Conservation (phyloP, 2,113 vertebrate species). For the Conger conger region DNA sequence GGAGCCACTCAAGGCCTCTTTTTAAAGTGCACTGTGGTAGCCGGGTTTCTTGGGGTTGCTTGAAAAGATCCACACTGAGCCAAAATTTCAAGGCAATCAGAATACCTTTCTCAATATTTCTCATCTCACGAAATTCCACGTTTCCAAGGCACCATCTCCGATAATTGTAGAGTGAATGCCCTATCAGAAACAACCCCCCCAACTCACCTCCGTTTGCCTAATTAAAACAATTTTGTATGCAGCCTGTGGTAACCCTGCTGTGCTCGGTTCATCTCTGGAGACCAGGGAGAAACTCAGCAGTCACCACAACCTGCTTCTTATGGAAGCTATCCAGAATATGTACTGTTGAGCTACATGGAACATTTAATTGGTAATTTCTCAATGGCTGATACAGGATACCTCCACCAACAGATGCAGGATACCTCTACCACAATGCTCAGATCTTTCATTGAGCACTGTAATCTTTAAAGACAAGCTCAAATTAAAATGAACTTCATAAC, state of each 20-base stretch:
- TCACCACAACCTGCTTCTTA: neutral
- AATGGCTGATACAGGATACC: neutral
- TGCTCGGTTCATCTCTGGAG: neutral
- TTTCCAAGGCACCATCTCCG: neutral
- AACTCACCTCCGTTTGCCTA: neutral
- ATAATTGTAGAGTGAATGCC: slow-evolving; percentile 14
- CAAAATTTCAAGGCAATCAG: neutral
- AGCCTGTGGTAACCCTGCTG: neutral
- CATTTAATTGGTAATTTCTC: neutral
- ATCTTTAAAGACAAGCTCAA: too few relatives aligned
- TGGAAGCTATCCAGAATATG: neutral
- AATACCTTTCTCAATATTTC: neutral
- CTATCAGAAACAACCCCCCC: neutral
- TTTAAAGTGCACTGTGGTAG: neutral
- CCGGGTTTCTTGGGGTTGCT: neutral
- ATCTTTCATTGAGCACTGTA: neutral
- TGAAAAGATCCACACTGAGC: neutral
- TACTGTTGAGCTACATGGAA: neutral
- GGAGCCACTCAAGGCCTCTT: neutral
- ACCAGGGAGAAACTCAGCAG: neutral
- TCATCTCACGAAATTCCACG: neutral
- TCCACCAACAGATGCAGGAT: slow-evolving; percentile 4
- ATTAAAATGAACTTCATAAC: too few relatives aligned
- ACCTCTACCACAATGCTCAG: neutral
- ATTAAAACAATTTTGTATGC: neutral